These are phyloP conservation scores for Deilephila porcellus DNA, from an alignment of 2,888 invertebrate genomes.

Conservation along the genomic window DNA sequence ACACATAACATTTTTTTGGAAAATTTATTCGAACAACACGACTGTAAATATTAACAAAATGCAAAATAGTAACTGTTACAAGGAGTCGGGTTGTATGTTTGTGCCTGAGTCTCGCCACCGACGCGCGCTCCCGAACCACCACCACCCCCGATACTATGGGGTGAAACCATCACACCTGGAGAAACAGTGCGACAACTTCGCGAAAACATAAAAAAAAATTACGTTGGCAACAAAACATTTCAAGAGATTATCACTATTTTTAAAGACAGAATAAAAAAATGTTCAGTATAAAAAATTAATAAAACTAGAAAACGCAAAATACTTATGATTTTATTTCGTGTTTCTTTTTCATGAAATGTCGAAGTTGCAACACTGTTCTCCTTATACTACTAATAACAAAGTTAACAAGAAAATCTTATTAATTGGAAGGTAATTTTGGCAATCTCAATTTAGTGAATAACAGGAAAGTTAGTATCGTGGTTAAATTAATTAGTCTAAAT, in stretches of 20 bases:
- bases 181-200: not conserved
- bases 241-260: too few relatives aligned
- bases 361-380: slow-evolving; percentile 20
- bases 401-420: slow-evolving; percentile 64
- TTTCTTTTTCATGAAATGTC: not conserved
- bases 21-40: slow-evolving; percentile 82
- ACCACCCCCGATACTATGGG: not conserved
- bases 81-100: slow-evolving; percentile 64
- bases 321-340: not conserved
- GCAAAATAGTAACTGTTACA: slow-evolving; percentile 76
- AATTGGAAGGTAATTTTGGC: slow-evolving; percentile 77
- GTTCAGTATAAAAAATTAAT: not conserved
- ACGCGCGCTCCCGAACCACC: slow-evolving; percentile 35
- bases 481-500: slow-evolving; percentile 63
- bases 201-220: too few relatives aligned
- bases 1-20: slow-evolving; percentile 44
- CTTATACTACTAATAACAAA: slow-evolving; percentile 56
- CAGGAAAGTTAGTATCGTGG: slow-evolving; percentile 63
- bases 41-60: slow-evolving; percentile 82
- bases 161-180: not conserved
- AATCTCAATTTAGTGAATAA: slow-evolving; percentile 63
- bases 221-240: too few relatives aligned
- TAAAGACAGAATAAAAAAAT: too few relatives aligned
- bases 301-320: not conserved
- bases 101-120: slow-evolving; percentile 41